Evolutionary conservation across 2,113 vertebrate species (phyloP).

Genomic region (Amia ocellicauda): DNA sequence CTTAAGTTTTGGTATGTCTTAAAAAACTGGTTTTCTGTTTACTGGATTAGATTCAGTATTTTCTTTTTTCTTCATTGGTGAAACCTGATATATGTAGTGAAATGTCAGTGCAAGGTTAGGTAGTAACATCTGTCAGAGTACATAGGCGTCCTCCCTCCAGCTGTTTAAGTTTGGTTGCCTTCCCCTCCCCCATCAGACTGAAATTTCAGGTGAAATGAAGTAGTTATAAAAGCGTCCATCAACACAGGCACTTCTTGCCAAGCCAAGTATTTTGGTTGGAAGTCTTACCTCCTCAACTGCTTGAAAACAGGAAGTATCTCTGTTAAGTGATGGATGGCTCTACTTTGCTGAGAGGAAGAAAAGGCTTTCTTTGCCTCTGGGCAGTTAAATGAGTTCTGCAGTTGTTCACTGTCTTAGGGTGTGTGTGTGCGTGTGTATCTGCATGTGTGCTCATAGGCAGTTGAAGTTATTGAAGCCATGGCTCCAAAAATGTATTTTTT

Average conservation of each 20-base stretch:
- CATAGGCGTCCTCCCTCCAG: constrained; percentile 48
- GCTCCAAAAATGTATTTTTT: too few relatives aligned
- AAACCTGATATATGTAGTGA: constrained; percentile 5
- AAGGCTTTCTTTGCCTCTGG: constrained; percentile 56
- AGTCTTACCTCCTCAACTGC: constrained; percentile 69
- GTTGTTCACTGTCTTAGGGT: constrained; percentile 44
- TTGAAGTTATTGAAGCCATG: neutral
- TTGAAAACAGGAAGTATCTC: constrained; percentile 89
- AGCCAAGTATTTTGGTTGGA: constrained; percentile 82
- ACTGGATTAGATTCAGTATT: neutral
- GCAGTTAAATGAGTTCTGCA: constrained; percentile 65
- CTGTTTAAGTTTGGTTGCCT: constrained; percentile 44
- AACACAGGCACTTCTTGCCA: constrained; percentile 71
- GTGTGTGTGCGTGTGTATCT: constrained; percentile 27
- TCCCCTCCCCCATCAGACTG: constrained; percentile 50
- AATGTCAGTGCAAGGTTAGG: constrained; percentile 46
- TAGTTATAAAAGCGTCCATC: constrained; percentile 76
- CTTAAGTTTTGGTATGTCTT: neutral
- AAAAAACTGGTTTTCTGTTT: neutral
- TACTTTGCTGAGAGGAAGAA: constrained; percentile 69
- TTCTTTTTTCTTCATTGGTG: constrained; percentile 4
- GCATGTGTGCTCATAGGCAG: neutral
- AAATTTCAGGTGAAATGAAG: constrained; percentile 74
- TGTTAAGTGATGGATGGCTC: constrained; percentile 80
- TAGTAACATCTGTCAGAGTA: constrained; percentile 50